phyloP scores from a whole-genome alignment of 2,797 vertebrate genomes.

The Paedocypris micromegethes region DNA sequence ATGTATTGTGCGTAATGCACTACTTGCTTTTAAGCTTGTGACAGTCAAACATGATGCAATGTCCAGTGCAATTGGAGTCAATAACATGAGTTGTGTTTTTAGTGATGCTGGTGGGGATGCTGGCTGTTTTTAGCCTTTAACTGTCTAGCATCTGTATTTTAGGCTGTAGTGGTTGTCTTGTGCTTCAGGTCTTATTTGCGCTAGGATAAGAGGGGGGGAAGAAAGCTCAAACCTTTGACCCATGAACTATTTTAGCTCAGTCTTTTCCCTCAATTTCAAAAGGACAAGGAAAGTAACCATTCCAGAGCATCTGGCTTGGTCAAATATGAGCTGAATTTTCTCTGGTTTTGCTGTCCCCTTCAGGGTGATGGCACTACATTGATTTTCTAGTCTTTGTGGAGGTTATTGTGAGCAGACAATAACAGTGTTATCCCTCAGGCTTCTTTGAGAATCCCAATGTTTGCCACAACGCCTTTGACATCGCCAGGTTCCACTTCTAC shows the following conservation, averaged over 20 bases:
- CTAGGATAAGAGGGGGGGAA: neutral
- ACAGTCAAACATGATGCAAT: no score
- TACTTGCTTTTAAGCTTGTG: no score
- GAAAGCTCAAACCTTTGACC: constrained; percentile 20
- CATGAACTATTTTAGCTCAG: constrained; percentile 9
- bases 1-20: no score
- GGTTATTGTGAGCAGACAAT: constrained; percentile 33
- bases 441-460: constrained; percentile 16
- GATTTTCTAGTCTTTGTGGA: constrained; percentile 24
- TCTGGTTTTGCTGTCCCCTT: constrained; percentile 8
- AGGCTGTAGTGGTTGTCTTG: no score
- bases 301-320: constrained; percentile 14
- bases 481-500: neutral
- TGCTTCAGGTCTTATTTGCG: constrained; percentile 4
- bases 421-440: constrained; percentile 14
- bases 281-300: constrained; percentile 5
- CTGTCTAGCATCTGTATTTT: no score
- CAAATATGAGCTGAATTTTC: constrained; percentile 11
- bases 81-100: no score
- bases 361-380: constrained; percentile 20
- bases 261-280: constrained; percentile 8
- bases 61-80: no score
- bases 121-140: no score
- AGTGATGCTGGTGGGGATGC: no score
- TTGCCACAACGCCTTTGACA: constrained; percentile 15